These are phyloP conservation scores for Phyllotreta striolata DNA, from an alignment of 2,888 invertebrate species.

Conservation along the genomic window DNA sequence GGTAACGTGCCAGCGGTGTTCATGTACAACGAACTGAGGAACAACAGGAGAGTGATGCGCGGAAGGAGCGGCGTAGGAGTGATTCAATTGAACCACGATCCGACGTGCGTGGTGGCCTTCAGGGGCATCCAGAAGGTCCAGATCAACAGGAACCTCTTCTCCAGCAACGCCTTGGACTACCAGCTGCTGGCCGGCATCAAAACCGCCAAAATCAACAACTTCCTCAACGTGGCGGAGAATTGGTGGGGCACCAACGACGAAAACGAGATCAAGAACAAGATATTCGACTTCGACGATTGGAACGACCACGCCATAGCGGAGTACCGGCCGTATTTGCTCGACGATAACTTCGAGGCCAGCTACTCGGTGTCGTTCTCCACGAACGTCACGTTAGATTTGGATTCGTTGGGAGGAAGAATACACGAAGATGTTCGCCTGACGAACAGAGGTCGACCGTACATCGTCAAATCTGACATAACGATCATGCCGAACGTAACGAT, in stretches of 20 bases:
- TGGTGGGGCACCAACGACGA: conserved; percentile 93
- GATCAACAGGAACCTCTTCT: conserved; percentile 88
- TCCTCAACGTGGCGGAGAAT: conserved; percentile 88
- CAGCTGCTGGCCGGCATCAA: conserved; percentile 91
- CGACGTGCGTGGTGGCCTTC: conserved; percentile 88
- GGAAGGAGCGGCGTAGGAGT: conserved; percentile 54
- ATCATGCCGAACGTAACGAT: conserved; percentile 94
- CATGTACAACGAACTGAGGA: conserved; percentile 77
- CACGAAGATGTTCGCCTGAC: conserved; percentile 73
- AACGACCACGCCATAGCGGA: conserved; percentile 95
- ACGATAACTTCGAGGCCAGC: conserved; percentile 79
- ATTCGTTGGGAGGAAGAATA: conserved; percentile 80
- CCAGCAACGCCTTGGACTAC: conserved; percentile 83
- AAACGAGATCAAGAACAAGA: conserved; percentile 77
- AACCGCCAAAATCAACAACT: conserved; percentile 87
- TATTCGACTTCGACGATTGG: conserved; percentile 99
- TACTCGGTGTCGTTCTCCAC: conserved; percentile 72
- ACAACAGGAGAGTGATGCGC: conserved; percentile 66
- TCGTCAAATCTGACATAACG: conserved; percentile 89
- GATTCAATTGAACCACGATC: conserved; percentile 62
- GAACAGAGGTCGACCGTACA: conserved; percentile 70
- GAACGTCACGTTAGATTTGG: conserved; percentile 67
- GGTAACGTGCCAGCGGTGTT: conserved; percentile 85
- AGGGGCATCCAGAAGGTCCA: conserved; percentile 94
- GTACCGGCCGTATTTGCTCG: conserved; percentile 86